Evolutionary conservation across 30 jellyfish, hydroid and myxozoan genomes (phyloP), one percentile per base, ranked within the genome.

Genomic region (Chrysaora quinquecirrha): DNA sequence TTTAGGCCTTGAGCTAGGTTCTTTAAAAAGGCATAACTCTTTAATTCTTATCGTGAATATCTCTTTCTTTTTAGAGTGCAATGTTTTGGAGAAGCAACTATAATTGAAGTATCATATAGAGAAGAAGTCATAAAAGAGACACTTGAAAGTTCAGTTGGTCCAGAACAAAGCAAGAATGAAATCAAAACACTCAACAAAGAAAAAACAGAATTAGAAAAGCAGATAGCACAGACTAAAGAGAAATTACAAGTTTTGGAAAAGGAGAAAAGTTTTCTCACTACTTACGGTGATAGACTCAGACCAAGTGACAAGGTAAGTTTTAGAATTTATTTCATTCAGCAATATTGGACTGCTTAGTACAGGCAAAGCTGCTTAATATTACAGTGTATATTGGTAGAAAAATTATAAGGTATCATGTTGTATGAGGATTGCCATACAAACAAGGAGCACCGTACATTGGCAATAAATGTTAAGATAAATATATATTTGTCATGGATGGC

Each of bases 31-130:
- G 4, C 25, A 4, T 19, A 3, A 25, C 68, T 4, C 19, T 3
- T 3, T 3, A 25, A 4, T 16, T 67, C 31, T n/a, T 7, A 25
- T 7, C 1, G 11, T 27, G 30, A n/a, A n/a, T n/a, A n/a, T n/a
- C 70, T 19, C 54, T 49, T 85, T 61, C 62, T 11, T 31, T 69
- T 1, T 48, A 89, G 97, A 20, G 95, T 89, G 0, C 67, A 72
- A 34, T 89, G 97, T 84, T 73, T 50, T 22, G 87, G 94, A 28
- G 95, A 89, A 11, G 97, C 94, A 54, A 89, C 95, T n/a, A 89
- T 89, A 21, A 68, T 89, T 33, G 97, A 89, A 76, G 97, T 89
- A 21, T 89, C 90, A 2, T 52, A 48, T 49, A 31, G 21, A 28
- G 72, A 24, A 30, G 67, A 71, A 61, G 22, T 33, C 3, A 48